Evolutionary conservation across 2,888 invertebrate genomes (phyloP), one percentile per base, ranked within the genome.

Genomic region (Eremobia ochroleuca): DNA sequence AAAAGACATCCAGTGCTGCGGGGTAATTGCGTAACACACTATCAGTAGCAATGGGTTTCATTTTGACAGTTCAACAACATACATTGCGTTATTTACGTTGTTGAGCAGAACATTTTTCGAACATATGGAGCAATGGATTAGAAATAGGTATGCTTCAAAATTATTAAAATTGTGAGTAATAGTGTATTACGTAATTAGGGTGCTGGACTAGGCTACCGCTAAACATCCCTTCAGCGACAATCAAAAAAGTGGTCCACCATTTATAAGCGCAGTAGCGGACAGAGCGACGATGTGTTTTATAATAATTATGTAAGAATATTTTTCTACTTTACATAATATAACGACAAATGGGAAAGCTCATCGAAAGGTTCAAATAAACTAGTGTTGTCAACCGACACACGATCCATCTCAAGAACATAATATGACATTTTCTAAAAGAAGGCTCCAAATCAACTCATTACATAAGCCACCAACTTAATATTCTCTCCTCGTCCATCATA

Each of bases 401-500:
- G 64, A 65, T 82, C 40, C 34, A 43, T 65, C 52, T 69, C 13
- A 15, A 28, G n/a, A 58, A 8, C 40, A 52, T 34, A 59, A 52
- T 34, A 59, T 43, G 40, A 52, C 49, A 73, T 80, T 80, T 73
- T 84, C 15, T 81, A 80, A 65, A 81, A 68, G 62, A 46, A 55
- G n/a, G 18, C 31, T 18, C 13, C n/a, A n/a, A n/a, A n/a, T 15
- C 49, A 28, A 34, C 31, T 43, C 28, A 52, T 81, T 81, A 70
- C 68, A 62, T 85, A 85, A 82, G 6, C 34, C 21, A n/a, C 49
- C 31, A 70, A 85, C 37, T 82, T 72, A 61, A 81, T 76, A 83
- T 83, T 83, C 86, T 43, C n/a, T 72, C 11, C 25, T 69, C 72
- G 86, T 73, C 58, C 58, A 72, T 69, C 55, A 58, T 61, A 55